Conservation (phyloP, 2,797 vertebrate species). For the Enteromius thamalakanensis region DNA sequence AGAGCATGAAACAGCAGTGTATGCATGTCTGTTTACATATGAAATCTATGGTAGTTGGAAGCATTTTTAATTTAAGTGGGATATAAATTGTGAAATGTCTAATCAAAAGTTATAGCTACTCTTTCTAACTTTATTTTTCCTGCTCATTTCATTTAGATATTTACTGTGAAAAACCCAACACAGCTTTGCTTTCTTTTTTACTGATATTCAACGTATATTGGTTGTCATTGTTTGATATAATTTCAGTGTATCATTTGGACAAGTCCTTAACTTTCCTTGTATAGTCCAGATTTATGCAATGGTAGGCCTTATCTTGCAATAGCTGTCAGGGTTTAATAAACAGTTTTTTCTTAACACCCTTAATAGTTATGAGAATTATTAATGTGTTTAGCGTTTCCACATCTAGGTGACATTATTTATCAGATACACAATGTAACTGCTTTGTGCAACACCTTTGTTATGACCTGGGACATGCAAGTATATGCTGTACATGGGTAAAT, state of each 20-base stretch:
- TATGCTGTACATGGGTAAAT: background rate
- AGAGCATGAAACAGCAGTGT: conserved; percentile 71
- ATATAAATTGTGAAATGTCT: background rate
- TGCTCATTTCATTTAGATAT: background rate
- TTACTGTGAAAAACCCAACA: background rate
- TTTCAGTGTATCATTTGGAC: conserved; percentile 3
- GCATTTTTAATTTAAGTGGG: background rate
- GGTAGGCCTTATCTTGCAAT: conserved; percentile 6
- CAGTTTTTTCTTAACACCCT: background rate
- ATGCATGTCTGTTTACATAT: conserved; percentile 16
- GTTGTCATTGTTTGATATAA: conserved; percentile 1
- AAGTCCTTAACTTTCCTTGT: background rate
- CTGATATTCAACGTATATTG: background rate
- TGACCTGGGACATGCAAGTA: background rate
- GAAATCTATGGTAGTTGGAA: background rate
- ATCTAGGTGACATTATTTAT: conserved; percentile 1
- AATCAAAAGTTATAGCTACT: background rate
- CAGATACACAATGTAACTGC: background rate
- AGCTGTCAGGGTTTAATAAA: background rate
- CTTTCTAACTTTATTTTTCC: no score
- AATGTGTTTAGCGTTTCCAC: background rate
- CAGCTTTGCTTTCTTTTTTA: background rate
- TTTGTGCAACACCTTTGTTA: background rate
- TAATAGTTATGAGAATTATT: conserved; percentile 14
- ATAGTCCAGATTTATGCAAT: background rate